These are phyloP conservation scores for Ochlodes sylvanus DNA, from an alignment of 2,888 invertebrate species.

Conservation along the genomic window DNA sequence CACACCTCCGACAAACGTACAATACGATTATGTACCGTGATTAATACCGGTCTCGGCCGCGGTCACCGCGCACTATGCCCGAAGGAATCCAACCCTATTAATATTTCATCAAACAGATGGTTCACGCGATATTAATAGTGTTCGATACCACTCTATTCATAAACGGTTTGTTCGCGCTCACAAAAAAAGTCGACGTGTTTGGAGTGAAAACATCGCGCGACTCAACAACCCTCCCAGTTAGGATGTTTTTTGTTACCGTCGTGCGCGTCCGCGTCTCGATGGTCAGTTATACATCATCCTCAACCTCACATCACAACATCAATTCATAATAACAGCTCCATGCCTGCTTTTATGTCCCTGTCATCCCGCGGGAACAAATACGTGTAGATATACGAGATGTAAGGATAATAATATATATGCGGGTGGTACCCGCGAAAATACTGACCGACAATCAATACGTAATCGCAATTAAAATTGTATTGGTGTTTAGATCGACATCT, in stretches of 20 bases:
- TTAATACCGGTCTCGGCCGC: constrained; percentile 57
- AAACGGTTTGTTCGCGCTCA: constrained; percentile 46
- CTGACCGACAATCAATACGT: too few relatives aligned
- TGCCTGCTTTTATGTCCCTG: too few relatives aligned
- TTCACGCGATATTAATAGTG: constrained; percentile 57
- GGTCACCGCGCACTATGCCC: constrained; percentile 55
- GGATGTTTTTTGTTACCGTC: constrained; percentile 11
- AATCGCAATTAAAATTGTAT: too few relatives aligned
- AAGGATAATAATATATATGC: too few relatives aligned
- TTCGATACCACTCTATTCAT: constrained; percentile 48
- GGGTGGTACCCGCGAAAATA: too few relatives aligned
- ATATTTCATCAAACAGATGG: constrained; percentile 75
- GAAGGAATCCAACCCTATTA: constrained; percentile 71
- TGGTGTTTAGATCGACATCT: too few relatives aligned
- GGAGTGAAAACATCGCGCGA: constrained; percentile 57
- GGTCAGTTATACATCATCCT: too few relatives aligned
- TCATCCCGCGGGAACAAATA: too few relatives aligned
- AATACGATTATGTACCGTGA: constrained; percentile 52
- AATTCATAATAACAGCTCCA: background rate
- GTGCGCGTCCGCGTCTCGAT: background rate
- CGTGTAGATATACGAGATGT: too few relatives aligned
- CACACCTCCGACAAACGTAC: constrained; percentile 58
- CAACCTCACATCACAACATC: too few relatives aligned
- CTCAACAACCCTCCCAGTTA: constrained; percentile 39
- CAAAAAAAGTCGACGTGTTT: constrained; percentile 56